phyloP scores from a whole-genome alignment of 2,113 vertebrate genomes.

The Myotis davidii region DNA sequence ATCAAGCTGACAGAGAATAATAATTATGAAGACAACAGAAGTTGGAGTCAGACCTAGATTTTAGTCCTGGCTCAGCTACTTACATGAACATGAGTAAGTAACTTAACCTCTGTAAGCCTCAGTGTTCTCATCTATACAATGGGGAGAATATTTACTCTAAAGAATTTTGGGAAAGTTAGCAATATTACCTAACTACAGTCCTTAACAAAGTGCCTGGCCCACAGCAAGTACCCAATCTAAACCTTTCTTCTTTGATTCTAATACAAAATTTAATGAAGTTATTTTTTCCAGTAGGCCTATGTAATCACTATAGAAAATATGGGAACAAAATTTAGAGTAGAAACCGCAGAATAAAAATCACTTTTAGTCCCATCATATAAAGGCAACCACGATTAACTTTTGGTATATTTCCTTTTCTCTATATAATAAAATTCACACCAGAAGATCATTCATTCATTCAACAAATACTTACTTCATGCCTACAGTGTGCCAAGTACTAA shows the following conservation, averaged over 20 bases:
- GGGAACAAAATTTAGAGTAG: background rate
- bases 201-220: background rate
- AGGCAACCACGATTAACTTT: background rate
- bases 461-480: background rate
- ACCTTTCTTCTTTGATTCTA: conserved; percentile 39
- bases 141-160: background rate
- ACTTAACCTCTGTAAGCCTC: background rate
- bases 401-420: conserved; percentile 2
- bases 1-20: conserved; percentile 9
- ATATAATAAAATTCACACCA: background rate
- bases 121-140: background rate
- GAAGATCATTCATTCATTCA: background rate
- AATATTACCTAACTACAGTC: background rate
- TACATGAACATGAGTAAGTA: background rate
- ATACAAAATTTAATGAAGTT: conserved; percentile 22
- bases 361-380: background rate
- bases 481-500: background rate
- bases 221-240: background rate
- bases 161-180: background rate
- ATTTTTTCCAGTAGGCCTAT: background rate
- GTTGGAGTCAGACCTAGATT: conserved; percentile 12
- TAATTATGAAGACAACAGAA: background rate
- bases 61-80: background rate
- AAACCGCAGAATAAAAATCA: conserved; percentile 13
- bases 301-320: background rate